These are phyloP conservation scores for Formicarius rufipectus DNA, from an alignment of 2,113 vertebrate genomes.

Conservation along the genomic window DNA sequence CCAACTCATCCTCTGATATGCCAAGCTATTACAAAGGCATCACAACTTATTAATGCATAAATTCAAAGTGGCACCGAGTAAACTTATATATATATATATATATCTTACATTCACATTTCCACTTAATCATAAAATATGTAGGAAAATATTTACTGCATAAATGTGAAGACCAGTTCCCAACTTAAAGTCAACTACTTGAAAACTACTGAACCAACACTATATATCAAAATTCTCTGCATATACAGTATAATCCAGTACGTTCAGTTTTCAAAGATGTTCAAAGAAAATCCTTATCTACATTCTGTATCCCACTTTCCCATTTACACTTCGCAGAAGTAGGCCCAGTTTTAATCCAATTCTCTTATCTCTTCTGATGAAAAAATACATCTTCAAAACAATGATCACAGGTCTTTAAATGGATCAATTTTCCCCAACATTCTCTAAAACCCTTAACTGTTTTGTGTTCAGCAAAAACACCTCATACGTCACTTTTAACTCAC, in stretches of 20 bases:
- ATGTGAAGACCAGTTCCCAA: neutral
- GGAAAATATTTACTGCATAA: neutral
- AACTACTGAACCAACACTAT: neutral
- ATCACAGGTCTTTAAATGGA: neutral
- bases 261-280: neutral
- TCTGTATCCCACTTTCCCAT: neutral
- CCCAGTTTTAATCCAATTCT: neutral
- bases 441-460: neutral
- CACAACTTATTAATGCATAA: neutral
- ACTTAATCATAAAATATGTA: neutral
- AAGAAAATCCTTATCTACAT: neutral
- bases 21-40: conserved; percentile 80
- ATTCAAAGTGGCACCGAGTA: neutral
- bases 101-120: neutral
- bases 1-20: conserved; percentile 99
- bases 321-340: neutral
- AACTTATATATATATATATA: too few species aligned
- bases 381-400: neutral
- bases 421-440: neutral
- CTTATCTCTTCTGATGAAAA: neutral
- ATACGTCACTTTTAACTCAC: conserved; percentile 42
- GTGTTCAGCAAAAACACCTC: neutral
- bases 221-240: neutral
- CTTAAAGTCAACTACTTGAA: neutral
- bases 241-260: rapidly evolving